Conservation (phyloP, 2,888 invertebrate genomes). For the Tenthredo notha region DNA sequence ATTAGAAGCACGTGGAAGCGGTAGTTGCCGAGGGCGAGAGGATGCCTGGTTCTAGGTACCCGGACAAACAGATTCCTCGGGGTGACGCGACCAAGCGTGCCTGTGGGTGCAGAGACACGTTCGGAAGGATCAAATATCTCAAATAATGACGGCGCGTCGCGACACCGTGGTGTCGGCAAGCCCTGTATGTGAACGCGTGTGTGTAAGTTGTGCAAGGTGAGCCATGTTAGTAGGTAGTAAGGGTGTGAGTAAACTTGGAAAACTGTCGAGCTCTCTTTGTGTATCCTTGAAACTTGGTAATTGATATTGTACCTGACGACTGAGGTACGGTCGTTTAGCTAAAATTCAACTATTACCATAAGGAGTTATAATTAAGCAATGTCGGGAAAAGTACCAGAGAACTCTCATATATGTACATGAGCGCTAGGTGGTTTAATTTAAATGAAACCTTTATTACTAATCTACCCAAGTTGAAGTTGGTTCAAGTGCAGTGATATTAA, state of each 20-base stretch:
- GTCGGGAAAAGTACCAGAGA: constrained; percentile 32
- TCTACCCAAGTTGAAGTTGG: not conserved
- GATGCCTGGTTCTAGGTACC: constrained; percentile 4
- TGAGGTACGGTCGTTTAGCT: constrained; percentile 45
- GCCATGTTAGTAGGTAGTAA: not conserved
- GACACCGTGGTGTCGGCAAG: not conserved
- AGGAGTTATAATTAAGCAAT: constrained; percentile 46
- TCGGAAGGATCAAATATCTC: constrained; percentile 47
- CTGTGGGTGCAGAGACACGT: constrained; percentile 48
- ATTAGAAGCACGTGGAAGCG: constrained; percentile 48
- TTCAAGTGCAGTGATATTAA: constrained; percentile 30
- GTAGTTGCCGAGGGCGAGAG: constrained; percentile 13
- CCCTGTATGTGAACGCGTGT: not conserved
- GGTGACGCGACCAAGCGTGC: constrained; percentile 45
- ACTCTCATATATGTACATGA: not conserved
- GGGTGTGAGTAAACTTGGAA: constrained; percentile 33
- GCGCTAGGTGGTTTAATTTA: constrained; percentile 8
- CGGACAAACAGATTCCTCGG: constrained; percentile 43
- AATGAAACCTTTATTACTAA: constrained; percentile 21
- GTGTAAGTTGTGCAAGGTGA: not conserved
- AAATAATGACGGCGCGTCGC: constrained; percentile 39
- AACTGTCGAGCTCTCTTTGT: constrained; percentile 42
- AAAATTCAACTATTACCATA: constrained; percentile 38
- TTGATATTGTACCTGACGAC: constrained; percentile 43
- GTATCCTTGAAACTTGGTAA: constrained; percentile 41